Conservation (phyloP, 2,113 vertebrate genomes). For the Heteronetta atricapilla region DNA sequence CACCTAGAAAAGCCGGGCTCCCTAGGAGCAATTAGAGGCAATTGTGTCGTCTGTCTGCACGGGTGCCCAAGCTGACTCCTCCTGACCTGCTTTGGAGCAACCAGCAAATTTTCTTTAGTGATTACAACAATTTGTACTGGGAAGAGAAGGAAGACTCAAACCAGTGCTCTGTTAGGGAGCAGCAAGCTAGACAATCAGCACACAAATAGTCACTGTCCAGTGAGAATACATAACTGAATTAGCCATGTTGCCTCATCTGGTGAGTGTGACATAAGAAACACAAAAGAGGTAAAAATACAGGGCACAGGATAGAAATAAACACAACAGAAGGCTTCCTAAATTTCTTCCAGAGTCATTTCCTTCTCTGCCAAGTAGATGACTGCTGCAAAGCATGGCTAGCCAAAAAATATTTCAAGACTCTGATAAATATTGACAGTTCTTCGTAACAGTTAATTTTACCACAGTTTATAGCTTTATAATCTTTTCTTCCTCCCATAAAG, state of each 20-base stretch:
- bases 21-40: not conserved
- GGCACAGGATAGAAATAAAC: not conserved
- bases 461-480: not conserved
- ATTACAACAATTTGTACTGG: not conserved
- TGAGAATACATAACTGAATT: not conserved
- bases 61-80: not conserved
- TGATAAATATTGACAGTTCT: not conserved
- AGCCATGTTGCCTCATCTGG: not conserved
- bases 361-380: not conserved
- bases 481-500: not conserved
- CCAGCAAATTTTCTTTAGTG: not conserved
- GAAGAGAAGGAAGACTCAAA: not conserved
- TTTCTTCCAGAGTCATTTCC: not conserved
- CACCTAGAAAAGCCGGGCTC: not conserved
- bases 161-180: not conserved
- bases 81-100: not conserved
- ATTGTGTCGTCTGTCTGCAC: fast-evolving
- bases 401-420: not conserved
- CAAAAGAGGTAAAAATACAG: not conserved
- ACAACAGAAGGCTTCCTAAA: not conserved
- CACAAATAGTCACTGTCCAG: not conserved
- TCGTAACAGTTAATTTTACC: not conserved
- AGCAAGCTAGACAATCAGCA: not conserved
- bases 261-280: not conserved
- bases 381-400: not conserved